Evolutionary conservation across 2,888 invertebrate species (phyloP).

Genomic region (Elegia similella): DNA sequence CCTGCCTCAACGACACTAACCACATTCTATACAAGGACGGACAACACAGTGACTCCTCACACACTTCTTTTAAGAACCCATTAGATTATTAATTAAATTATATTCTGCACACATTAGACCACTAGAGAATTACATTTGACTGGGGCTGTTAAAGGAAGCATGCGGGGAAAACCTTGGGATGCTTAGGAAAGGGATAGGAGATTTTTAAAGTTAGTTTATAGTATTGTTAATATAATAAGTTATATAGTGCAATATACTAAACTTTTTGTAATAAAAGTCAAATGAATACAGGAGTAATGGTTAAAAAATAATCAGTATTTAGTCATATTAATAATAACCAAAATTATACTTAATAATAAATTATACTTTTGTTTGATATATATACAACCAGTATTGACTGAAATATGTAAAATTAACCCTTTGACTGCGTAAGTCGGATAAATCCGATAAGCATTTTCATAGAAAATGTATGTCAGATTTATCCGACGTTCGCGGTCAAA

Average conservation of each 20-base stretch:
- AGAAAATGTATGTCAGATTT: too few species aligned
- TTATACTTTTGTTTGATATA: too few species aligned
- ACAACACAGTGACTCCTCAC: conserved; percentile 58
- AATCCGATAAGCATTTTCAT: too few species aligned
- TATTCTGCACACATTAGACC: conserved; percentile 79
- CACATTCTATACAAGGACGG: conserved; percentile 35
- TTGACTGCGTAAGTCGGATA: too few species aligned
- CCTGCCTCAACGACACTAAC: conserved; percentile 42
- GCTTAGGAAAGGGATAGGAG: conserved; percentile 35
- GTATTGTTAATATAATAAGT: not conserved
- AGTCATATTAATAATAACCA: not conserved
- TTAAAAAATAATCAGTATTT: not conserved
- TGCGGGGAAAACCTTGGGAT: conserved; percentile 61
- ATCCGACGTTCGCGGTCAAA: too few species aligned
- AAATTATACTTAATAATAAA: too few species aligned
- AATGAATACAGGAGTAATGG: not conserved
- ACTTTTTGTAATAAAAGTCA: not conserved
- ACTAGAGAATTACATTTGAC: conserved; percentile 49
- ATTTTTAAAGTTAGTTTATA: conserved; percentile 13
- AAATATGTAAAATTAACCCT: not conserved
- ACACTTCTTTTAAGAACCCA: conserved; percentile 80
- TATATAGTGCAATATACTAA: conserved; percentile 17
- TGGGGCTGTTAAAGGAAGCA: conserved; percentile 80
- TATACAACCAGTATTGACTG: not conserved
- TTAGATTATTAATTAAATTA: conserved; percentile 57